Conservation (phyloP, 1,140 invertebrate genomes). For the Drosophila sp. region DNA sequence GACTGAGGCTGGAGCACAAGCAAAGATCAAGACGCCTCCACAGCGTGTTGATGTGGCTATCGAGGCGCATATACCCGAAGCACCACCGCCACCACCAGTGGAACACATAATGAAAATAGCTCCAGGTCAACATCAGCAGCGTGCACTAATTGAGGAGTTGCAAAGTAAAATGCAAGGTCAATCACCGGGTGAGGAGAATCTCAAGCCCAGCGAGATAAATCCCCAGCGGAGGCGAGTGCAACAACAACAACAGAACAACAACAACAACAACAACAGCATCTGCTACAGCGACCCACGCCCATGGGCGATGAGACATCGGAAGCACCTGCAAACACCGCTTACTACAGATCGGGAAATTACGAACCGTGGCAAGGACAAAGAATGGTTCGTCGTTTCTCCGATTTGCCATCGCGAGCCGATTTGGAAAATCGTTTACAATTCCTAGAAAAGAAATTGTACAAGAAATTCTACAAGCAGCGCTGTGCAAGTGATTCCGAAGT, state of each 20-base stretch:
- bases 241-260: constrained; percentile 38
- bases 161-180: constrained; percentile 68
- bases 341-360: constrained; percentile 79
- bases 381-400: constrained; percentile 84
- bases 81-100: constrained; percentile 53
- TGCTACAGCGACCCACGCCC: constrained; percentile 64
- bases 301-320: constrained; percentile 84
- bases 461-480: constrained; percentile 84
- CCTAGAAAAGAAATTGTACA: constrained; percentile 81
- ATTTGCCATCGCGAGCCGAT: constrained; percentile 81
- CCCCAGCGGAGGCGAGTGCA: constrained; percentile 50
- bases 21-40: constrained; percentile 27
- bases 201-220: constrained; percentile 76
- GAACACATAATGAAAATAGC: constrained; percentile 25
- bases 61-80: constrained; percentile 62
- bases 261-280: constrained; percentile 30
- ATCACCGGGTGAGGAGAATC: constrained; percentile 69
- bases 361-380: constrained; percentile 66
- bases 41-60: constrained; percentile 63
- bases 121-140: constrained; percentile 56
- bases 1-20: not conserved
- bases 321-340: constrained; percentile 84
- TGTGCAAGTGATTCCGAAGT: constrained; percentile 85
- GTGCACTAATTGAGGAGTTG: constrained; percentile 74
- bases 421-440: constrained; percentile 83